phyloP scores from a whole-genome alignment of 2,113 vertebrate genomes.

The Larimichthys crocea region DNA sequence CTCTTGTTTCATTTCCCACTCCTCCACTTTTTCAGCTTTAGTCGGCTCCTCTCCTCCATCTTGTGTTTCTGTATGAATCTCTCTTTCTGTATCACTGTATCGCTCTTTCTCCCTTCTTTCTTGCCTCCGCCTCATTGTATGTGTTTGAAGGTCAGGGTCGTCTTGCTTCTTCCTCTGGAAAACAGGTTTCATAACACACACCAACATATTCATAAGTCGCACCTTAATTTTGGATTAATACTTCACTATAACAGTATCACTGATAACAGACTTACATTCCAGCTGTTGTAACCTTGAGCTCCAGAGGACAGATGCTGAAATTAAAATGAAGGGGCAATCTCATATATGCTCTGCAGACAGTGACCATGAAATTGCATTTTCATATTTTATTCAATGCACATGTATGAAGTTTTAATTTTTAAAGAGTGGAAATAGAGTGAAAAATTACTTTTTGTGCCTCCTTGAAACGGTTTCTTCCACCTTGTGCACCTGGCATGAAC shows the following conservation, averaged over 20 bases:
- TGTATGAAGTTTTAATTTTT: background rate
- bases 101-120: slow-evolving; percentile 6
- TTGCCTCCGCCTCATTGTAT: slow-evolving; percentile 1
- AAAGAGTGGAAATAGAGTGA: background rate
- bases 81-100: slow-evolving; percentile 38
- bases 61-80: background rate
- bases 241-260: too few species aligned
- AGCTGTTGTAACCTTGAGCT: slow-evolving; percentile 65
- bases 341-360: background rate
- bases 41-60: slow-evolving; percentile 29
- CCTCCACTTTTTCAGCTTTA: slow-evolving; percentile 5
- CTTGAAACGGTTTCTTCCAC: slow-evolving; percentile 63
- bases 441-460: slow-evolving; percentile 68
- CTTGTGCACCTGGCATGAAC: slow-evolving; percentile 77
- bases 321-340: slow-evolving; percentile 28
- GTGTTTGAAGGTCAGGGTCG: slow-evolving; percentile 33
- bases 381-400: slow-evolving; percentile 12
- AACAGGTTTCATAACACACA: slow-evolving; percentile 25
- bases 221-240: background rate
- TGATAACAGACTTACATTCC: slow-evolving; percentile 68
- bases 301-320: slow-evolving; percentile 70
- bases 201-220: background rate
- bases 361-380: slow-evolving; percentile 23
- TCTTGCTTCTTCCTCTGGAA: slow-evolving; percentile 61
- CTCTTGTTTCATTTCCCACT: slow-evolving; percentile 22